Evolutionary conservation across 2,113 vertebrate species (phyloP).

Genomic region (Apus apus): DNA sequence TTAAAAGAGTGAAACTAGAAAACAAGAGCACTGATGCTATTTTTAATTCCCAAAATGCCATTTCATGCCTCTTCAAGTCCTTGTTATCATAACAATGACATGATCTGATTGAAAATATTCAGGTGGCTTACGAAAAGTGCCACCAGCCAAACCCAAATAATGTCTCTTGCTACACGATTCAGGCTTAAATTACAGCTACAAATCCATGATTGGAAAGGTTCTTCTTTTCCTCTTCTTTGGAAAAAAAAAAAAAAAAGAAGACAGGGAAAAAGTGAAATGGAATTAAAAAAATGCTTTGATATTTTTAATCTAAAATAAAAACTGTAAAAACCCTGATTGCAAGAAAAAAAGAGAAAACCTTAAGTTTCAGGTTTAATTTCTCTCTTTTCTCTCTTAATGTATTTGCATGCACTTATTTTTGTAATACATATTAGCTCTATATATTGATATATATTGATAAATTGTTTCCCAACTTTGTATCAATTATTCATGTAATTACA

Average conservation of each 20-base stretch:
- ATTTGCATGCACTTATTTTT: neutral
- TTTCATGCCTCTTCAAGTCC: neutral
- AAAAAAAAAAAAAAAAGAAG: neutral
- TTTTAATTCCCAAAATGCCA: neutral
- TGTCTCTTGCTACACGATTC: neutral
- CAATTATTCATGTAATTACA: neutral
- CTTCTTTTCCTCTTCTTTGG: neutral
- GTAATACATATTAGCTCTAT: neutral
- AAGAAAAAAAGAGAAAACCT: neutral
- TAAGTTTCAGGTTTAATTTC: neutral
- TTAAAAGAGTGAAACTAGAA: neutral
- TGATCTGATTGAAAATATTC: neutral
- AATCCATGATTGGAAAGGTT: neutral
- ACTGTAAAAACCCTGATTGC: rapidly evolving
- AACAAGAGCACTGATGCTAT: neutral
- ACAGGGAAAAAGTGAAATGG: rapidly evolving
- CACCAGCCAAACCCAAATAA: neutral
- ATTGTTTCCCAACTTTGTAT: neutral
- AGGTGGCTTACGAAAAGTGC: rapidly evolving
- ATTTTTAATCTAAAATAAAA: neutral
- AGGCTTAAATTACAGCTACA: neutral
- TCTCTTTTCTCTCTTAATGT: neutral
- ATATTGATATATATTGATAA: neutral
- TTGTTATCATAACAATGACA: neutral
- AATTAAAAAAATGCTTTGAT: neutral